Conservation (phyloP, 2,113 vertebrate genomes). For the Tetrax tetrax region DNA sequence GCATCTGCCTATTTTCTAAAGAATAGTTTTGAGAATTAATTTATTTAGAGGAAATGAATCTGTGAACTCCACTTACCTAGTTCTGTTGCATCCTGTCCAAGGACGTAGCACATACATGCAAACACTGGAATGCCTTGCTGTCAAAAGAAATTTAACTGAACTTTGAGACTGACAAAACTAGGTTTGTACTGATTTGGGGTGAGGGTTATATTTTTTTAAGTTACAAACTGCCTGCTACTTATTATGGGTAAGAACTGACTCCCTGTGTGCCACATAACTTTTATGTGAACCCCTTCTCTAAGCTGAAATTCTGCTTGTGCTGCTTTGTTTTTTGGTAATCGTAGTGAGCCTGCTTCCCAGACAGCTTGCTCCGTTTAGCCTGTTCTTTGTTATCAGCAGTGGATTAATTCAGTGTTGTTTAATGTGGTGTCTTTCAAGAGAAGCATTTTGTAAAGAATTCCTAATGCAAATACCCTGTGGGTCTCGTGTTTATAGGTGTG, state of each 20-base stretch:
- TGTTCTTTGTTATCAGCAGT: background rate
- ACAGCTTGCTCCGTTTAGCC: background rate
- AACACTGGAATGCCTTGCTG: background rate
- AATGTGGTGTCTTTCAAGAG: background rate
- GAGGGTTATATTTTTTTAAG: background rate
- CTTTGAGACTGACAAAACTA: background rate
- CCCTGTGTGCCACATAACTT: conserved; percentile 15
- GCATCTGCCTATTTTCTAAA: background rate
- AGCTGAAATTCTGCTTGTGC: background rate
- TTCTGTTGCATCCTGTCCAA: background rate
- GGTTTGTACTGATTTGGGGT: background rate
- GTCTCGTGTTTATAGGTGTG: background rate
- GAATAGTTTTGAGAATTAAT: background rate
- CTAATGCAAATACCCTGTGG: background rate
- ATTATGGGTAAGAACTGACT: background rate
- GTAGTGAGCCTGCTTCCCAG: conserved; percentile 2
- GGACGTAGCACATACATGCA: background rate
- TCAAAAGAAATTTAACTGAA: background rate
- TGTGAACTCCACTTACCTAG: background rate
- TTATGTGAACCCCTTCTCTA: conserved; percentile 59
- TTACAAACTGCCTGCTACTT: background rate
- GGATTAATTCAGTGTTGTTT: background rate
- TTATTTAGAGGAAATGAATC: background rate
- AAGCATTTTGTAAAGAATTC: background rate
- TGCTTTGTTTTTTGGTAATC: background rate